Evolutionary conservation across 1,140 invertebrate genomes (phyloP).

Genomic region (Linepithema humile): DNA sequence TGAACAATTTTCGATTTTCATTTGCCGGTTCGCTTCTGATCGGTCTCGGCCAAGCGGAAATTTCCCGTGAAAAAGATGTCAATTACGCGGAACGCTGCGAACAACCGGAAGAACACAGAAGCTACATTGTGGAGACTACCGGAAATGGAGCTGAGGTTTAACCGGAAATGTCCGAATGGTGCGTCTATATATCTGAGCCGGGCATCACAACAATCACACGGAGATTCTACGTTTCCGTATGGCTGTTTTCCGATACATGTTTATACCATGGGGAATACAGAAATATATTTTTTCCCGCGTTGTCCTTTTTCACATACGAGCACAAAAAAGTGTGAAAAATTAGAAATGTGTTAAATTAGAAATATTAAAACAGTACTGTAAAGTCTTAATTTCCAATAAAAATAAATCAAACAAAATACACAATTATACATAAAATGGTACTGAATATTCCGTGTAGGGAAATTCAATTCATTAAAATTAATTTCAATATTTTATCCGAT

Average conservation of each 20-base stretch:
- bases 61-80: conserved; percentile 32
- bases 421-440: too few species aligned
- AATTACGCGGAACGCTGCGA: conserved; percentile 45
- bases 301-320: too few species aligned
- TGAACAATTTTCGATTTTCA: not conserved
- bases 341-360: too few species aligned
- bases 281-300: not conserved
- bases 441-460: not conserved
- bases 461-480: not conserved
- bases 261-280: not conserved
- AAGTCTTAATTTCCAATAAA: too few species aligned
- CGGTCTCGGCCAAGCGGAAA: conserved; percentile 2
- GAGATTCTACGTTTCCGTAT: not conserved
- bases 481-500: not conserved
- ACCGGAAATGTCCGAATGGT: conserved; percentile 56
- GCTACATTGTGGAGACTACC: conserved; percentile 28
- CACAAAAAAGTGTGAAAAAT: too few species aligned
- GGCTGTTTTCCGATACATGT: not conserved
- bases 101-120: conserved; percentile 50
- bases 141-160: conserved; percentile 58
- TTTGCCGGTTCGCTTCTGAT: not conserved
- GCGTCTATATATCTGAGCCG: conserved; percentile 21
- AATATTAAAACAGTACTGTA: too few species aligned
- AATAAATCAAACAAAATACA: too few species aligned
- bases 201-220: conserved; percentile 15